These are phyloP conservation scores for Shinisaurus crocodilurus DNA, from an alignment of 2,113 vertebrate genomes.

Conservation along the genomic window DNA sequence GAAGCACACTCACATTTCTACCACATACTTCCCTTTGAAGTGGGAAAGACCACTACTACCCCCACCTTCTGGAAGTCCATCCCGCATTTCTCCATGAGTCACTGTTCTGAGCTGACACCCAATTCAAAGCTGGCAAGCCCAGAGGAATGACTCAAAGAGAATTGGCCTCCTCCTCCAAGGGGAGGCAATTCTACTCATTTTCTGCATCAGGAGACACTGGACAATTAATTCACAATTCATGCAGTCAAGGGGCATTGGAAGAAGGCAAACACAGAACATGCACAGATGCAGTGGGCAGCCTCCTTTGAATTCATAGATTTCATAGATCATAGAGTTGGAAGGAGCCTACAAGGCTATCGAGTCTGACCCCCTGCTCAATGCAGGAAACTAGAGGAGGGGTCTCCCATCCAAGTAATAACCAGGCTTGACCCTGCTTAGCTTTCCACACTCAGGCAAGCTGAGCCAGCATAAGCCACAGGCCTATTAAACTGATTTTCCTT, in stretches of 20 bases:
- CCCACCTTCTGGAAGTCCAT: not conserved
- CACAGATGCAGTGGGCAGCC: not conserved
- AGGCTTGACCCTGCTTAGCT: too few relatives aligned
- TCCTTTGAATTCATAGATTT: too few relatives aligned
- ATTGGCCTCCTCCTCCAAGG: not conserved
- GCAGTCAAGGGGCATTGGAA: not conserved
- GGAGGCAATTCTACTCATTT: not conserved
- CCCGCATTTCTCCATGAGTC: not conserved
- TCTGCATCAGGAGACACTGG: not conserved
- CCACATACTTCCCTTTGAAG: not conserved
- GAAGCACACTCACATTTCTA: not conserved
- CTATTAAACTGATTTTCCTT: not conserved
- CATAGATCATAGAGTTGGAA: too few relatives aligned
- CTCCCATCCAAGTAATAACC: too few relatives aligned
- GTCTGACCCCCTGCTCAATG: too few relatives aligned
- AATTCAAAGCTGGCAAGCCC: not conserved
- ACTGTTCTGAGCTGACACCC: not conserved
- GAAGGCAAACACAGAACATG: not conserved
- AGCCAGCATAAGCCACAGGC: too few relatives aligned
- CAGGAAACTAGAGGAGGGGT: too few relatives aligned
- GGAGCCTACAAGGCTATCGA: too few relatives aligned
- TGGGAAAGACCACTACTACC: not conserved
- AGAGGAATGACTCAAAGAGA: not conserved
- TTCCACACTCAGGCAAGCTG: too few relatives aligned
- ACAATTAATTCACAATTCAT: not conserved